Base-by-base conservation (phyloP, 1,140 invertebrate genomes). In the Cherax quadricarinatus region DNA sequence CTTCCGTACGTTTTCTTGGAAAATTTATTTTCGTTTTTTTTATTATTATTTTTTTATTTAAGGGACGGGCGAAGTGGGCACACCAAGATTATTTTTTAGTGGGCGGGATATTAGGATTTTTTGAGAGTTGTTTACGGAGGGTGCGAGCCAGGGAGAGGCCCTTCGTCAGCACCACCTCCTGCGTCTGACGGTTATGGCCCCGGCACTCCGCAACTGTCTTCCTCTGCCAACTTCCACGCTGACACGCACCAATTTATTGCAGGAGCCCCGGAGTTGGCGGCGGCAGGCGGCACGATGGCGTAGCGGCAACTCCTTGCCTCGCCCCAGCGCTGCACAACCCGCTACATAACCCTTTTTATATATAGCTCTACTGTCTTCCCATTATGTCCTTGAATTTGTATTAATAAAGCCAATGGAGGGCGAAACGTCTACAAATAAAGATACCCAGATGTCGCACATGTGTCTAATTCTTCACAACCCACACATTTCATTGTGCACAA, bases 201-300 rank as follows among this genome's bases (percentile, higher is more conserved):
- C 88, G 88, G 79, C 88, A 73, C 88, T 82, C 88, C 88, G 80
- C 88, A 82, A 89, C 88, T 89, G 88, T 89, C 88, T 83, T 89
- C 88, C 88, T 88, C 88, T 82, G 88, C 80, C 88, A 73, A 83
- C 80, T 83, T 82, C 79, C 88, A 51, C 79, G 60, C 88, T 89
- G 88, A 89, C 88, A 82, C 60, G 53, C 41, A 21, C 12, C 60
- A 89, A 83, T 83, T 89, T 89, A 89, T 83, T 62, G 66, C 79
- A 80, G 24, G 14, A 30, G 60, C 62, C 24, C 57, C 24, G 12
- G 80, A 70, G 87, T 70, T 83, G 86, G n/a, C 53, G 88, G 80
- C 79, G 80, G 79, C 86, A 79, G 86, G 86, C 70, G 70, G 73
- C 70, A 53, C 80, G 88, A 73, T 70, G 88, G 88, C 88, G 87